Base-by-base conservation (phyloP, 2,888 invertebrate species). In the Lycophotia porphyrea region DNA sequence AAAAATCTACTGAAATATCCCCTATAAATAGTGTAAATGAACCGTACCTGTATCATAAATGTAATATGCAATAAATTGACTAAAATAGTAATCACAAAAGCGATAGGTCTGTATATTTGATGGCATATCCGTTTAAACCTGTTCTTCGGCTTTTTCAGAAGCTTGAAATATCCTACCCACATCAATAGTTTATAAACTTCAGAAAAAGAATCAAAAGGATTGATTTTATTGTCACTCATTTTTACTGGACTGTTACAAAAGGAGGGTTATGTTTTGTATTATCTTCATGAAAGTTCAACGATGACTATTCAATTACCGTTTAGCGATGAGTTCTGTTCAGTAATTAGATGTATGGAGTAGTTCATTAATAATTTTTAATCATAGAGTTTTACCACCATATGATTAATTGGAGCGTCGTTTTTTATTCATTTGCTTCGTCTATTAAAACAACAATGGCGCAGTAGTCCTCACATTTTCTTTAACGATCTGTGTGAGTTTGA, bases 181-280 rank as follows among this genome's bases (percentile, higher is more conserved):
- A 80, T 71, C 67, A 92, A 74, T 55, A 90, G 68, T 77, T 86
- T 90, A 75, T 88, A 90, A 0, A 88, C 83, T 27, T 66, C 68
- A 24, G 75, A 39, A 76, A 92, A 92, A 11, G 91, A 89, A 71
- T 92, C 89, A 76, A 91, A 89, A 8, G 92, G 92, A 9, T 73
- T 81, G 7, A 87, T 80, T 81, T 83, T 87, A 77, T 80, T 76
- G 1, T 73, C 65, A 68, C n/a, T 65, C 88, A 89, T 88, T 74
- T 60, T 70, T 49, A 34, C 21, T 4, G 24, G 9, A 68, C 58
- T 44, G 44, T 34, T 67, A 13, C 8, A 34, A 58, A 82, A 34
- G 2, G 11, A 44, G 1, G 39, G 0, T 31, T 71, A 24, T 63
- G 27, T 55, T n/a, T 18, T 31, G 55, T 83, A 31, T 78, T 24